Evolutionary conservation across 1,140 invertebrate genomes (phyloP).

Genomic region (Euura saliciscinereae): DNA sequence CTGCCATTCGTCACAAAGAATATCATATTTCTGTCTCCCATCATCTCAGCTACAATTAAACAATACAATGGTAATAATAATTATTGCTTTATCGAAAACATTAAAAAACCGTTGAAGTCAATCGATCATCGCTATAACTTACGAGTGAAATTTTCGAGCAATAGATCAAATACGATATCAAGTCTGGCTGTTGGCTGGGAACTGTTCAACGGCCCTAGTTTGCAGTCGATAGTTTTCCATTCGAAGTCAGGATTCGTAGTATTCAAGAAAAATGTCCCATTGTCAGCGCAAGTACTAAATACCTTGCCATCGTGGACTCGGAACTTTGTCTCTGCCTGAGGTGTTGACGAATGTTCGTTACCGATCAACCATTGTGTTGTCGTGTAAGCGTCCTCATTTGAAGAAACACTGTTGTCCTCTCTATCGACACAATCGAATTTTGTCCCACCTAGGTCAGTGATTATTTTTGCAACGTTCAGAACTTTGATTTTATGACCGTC

Average conservation of each 20-base stretch:
- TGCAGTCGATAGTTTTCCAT: conserved; percentile 38
- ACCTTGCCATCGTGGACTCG: neutral
- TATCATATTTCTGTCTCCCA: conserved; percentile 43
- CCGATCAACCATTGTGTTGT: neutral
- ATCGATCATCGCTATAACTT: conserved; percentile 21
- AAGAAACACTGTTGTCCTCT: neutral
- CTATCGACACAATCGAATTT: too few species aligned
- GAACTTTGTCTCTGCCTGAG: neutral
- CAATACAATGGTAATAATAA: too few species aligned
- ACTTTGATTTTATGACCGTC: conserved; percentile 33
- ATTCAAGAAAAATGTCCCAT: conserved; percentile 44
- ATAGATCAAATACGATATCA: conserved; percentile 36
- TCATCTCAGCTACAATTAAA: conserved; percentile 34
- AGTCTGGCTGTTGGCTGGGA: conserved; percentile 35
- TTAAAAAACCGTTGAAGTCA: neutral
- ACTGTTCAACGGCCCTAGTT: conserved; percentile 37
- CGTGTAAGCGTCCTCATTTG: neutral
- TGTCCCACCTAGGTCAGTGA: too few species aligned
- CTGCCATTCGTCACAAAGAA: conserved; percentile 40
- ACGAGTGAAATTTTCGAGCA: conserved; percentile 35
- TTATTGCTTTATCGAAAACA: too few species aligned
- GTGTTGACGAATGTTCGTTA: neutral
- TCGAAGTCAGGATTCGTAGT: conserved; percentile 34
- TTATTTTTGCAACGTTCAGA: conserved; percentile 37
- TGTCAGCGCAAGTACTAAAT: conserved; percentile 23